phyloP scores from a whole-genome alignment of 2,888 invertebrate genomes.

The Agonum fuliginosum region DNA sequence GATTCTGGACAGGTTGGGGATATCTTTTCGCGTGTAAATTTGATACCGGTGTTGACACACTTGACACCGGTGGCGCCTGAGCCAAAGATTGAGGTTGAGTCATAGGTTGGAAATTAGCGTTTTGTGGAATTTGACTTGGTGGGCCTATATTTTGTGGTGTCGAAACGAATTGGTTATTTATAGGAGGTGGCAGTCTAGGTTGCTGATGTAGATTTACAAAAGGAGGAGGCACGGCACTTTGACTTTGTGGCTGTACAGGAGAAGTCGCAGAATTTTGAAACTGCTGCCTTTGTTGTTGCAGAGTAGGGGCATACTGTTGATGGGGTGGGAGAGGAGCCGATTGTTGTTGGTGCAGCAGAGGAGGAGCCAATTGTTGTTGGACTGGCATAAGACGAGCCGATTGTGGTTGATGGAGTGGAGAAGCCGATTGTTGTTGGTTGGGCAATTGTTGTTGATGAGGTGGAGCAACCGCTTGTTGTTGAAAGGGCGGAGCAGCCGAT shows the following conservation, averaged over 20 bases:
- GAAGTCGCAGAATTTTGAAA: neutral
- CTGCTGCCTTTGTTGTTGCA: conserved; percentile 29
- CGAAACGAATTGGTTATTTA: neutral
- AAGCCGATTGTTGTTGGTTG: conserved; percentile 62
- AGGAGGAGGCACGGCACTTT: conserved; percentile 5
- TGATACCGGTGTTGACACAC: conserved; percentile 27
- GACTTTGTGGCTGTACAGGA: neutral
- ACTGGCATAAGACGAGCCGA: neutral
- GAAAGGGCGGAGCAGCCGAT: conserved; percentile 59
- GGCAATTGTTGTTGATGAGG: conserved; percentile 40
- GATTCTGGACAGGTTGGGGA: conserved; percentile 46
- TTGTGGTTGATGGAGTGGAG: too few relatives aligned
- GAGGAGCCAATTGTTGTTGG: conserved; percentile 49
- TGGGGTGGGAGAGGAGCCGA: neutral
- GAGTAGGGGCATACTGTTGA: conserved; percentile 53
- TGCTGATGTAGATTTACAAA: neutral
- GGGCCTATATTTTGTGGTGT: conserved; percentile 17
- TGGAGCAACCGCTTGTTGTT: conserved; percentile 50
- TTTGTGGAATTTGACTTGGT: conserved; percentile 26
- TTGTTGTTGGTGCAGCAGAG: conserved; percentile 43
- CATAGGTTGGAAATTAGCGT: neutral
- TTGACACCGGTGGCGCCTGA: neutral
- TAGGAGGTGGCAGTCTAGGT: neutral
- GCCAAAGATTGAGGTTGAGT: too few relatives aligned
- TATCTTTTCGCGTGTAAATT: conserved; percentile 48